Base-by-base conservation (phyloP, 2,797 vertebrate genomes). In the Thaleichthys pacificus region DNA sequence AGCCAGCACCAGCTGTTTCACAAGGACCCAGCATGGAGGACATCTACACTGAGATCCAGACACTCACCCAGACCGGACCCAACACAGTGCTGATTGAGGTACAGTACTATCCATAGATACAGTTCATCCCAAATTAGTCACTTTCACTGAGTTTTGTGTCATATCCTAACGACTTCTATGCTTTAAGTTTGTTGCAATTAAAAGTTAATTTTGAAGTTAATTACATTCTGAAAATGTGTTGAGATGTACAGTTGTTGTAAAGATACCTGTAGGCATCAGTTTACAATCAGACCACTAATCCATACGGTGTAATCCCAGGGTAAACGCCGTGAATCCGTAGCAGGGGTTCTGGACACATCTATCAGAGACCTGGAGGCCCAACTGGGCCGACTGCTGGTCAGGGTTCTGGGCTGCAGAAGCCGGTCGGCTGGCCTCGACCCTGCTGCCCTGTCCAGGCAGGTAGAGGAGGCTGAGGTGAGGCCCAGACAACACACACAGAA, bases 401-500 rank as follows among this genome's bases (percentile, higher is more conserved):
- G 89, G 80, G 80, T 97, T 68, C 87, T 93, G 61, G 85, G 89
- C 76, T 91, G 93, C 82, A 95, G 92, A 87, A 94, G 87, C 79
- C 82, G 87, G 49, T 88, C 94, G 61, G 91, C 93, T 58, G 91
- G 93, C 77, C 91, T 97, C 62, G 91, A 90, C 82, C 85, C 90
- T 0, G 70, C 85, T 61, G 90, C 93, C 70, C 92, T 96, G 95
- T 87, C 88, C 47, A 90, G 87, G 81, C 95, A 97, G 84, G 86
- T 98, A 47, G 88, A 94, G 76, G 93, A 94, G 62, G 92, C 94
- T 74, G 91, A 96, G 95, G 97, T 99, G 88, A 62, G 92, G 77
- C 14, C 61, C 3, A 22, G 1, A 47, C 0, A 11, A 17, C 51
- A 57, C 11, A 56, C 11, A 57, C 32, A n/a, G 19, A 68, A 30